Conservation (phyloP, 2,888 invertebrate genomes). For the Mongoloraphidia duomilia region DNA sequence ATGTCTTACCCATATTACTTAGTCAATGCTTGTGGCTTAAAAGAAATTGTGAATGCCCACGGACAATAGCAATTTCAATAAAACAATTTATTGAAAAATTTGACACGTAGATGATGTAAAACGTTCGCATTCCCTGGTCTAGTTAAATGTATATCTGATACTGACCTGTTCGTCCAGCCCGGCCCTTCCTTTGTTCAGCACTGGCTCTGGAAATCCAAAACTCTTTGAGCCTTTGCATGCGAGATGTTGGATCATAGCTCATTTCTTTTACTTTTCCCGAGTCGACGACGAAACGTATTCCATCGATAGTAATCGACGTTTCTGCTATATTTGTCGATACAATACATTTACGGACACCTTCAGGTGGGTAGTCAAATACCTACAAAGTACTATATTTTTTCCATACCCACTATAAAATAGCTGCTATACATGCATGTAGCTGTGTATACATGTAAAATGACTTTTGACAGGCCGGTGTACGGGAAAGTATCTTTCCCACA, state of each 20-base stretch:
- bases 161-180: slow-evolving; percentile 76
- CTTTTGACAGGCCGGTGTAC: too few relatives aligned
- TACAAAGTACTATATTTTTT: slow-evolving; percentile 21
- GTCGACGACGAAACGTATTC: slow-evolving; percentile 91
- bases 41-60: too few relatives aligned
- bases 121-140: too few relatives aligned
- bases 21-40: too few relatives aligned
- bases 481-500: too few relatives aligned
- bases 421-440: too few relatives aligned
- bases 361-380: slow-evolving; percentile 91
- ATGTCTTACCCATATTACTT: too few relatives aligned
- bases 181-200: slow-evolving; percentile 91
- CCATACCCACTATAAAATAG: too few relatives aligned
- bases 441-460: too few relatives aligned
- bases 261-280: slow-evolving; percentile 97
- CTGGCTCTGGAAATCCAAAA: slow-evolving; percentile 96
- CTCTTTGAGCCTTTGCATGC: slow-evolving; percentile 84
- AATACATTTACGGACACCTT: slow-evolving; percentile 89
- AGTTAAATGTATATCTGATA: neutral
- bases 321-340: slow-evolving; percentile 98
- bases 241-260: slow-evolving; percentile 82
- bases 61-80: too few relatives aligned
- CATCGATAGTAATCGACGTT: slow-evolving; percentile 97
- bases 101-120: too few relatives aligned
- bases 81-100: too few relatives aligned